phyloP scores from a whole-genome alignment of 2,888 invertebrate genomes.

The Exocentrus adspersus region DNA sequence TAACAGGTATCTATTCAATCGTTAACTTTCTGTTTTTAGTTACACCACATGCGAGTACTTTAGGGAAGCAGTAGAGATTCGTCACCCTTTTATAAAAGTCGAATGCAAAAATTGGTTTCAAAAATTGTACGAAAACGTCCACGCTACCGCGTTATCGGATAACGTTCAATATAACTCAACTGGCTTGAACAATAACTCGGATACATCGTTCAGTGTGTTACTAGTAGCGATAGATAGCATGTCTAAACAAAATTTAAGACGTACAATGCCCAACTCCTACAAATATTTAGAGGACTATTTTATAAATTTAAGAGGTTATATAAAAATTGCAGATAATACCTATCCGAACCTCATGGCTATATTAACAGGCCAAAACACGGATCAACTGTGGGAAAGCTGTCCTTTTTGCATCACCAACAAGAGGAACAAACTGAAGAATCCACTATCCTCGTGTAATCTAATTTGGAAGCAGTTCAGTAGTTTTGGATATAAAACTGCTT shows the following conservation, averaged over 20 bases:
- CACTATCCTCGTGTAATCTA: conserved; percentile 77
- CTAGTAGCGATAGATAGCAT: conserved; percentile 87
- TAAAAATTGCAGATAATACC: conserved; percentile 94
- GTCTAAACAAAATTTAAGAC: conserved; percentile 84
- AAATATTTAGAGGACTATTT: conserved; percentile 71
- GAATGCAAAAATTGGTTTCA: conserved; percentile 21
- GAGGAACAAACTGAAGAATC: conserved; percentile 63
- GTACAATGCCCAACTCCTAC: conserved; percentile 82
- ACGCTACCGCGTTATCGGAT: conserved; percentile 60
- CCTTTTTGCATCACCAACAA: too few relatives aligned
- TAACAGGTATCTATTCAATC: too few relatives aligned
- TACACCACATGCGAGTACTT: conserved; percentile 31
- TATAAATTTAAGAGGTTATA: conserved; percentile 86
- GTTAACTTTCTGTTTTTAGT: too few relatives aligned
- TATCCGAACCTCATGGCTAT: conserved; percentile 89
- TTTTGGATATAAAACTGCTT: conserved; percentile 79
- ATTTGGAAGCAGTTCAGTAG: conserved; percentile 81
- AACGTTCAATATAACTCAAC: conserved; percentile 13
- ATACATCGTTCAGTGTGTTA: too few relatives aligned
- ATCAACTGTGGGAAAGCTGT: conserved; percentile 73
- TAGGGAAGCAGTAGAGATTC: conserved; percentile 23
- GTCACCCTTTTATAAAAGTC: conserved; percentile 29
- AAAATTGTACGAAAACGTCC: conserved; percentile 66
- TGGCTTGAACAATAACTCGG: too few relatives aligned
- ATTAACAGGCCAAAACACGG: conserved; percentile 75